Conservation (phyloP, 2,888 invertebrate genomes). For the Drosophila birchii region DNA sequence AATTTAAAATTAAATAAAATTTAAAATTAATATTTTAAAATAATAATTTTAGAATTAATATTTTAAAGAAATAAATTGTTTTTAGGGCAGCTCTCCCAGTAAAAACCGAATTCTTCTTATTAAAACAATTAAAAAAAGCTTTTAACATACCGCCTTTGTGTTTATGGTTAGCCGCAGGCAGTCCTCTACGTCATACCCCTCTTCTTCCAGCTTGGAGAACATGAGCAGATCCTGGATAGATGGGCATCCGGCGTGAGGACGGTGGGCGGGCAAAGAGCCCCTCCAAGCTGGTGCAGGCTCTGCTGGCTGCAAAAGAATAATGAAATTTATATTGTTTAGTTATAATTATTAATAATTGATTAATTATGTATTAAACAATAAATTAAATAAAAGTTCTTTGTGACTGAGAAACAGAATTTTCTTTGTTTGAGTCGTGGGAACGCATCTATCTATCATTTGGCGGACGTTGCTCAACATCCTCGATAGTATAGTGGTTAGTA, state of each 20-base stretch:
- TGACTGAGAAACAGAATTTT: not conserved
- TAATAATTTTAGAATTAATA: not conserved
- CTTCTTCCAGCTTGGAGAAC: slow-evolving; percentile 62
- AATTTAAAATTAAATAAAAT: not conserved
- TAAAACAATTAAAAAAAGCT: not conserved
- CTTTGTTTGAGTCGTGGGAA: not conserved
- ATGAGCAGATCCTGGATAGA: slow-evolving; percentile 73
- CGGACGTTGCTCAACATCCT: not conserved
- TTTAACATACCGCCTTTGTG: slow-evolving; percentile 78
- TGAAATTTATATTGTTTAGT: not conserved
- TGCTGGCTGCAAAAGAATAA: slow-evolving; percentile 63
- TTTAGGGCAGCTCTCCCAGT: too few relatives aligned
- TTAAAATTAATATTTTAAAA: not conserved
- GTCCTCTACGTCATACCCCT: slow-evolving; percentile 79
- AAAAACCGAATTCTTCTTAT: too few relatives aligned
- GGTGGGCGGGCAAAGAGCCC: slow-evolving; percentile 71
- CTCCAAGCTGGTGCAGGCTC: slow-evolving; percentile 75
- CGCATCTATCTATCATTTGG: not conserved
- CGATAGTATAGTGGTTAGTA: slow-evolving; percentile 44
- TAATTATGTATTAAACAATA: too few relatives aligned
- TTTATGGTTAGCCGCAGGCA: slow-evolving; percentile 80
- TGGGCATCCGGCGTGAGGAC: slow-evolving; percentile 79
- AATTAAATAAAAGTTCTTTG: too few relatives aligned
- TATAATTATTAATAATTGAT: not conserved
- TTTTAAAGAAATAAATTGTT: too few relatives aligned